Base-by-base conservation (phyloP, 2,113 vertebrate species). In the Crotalus helleri region DNA sequence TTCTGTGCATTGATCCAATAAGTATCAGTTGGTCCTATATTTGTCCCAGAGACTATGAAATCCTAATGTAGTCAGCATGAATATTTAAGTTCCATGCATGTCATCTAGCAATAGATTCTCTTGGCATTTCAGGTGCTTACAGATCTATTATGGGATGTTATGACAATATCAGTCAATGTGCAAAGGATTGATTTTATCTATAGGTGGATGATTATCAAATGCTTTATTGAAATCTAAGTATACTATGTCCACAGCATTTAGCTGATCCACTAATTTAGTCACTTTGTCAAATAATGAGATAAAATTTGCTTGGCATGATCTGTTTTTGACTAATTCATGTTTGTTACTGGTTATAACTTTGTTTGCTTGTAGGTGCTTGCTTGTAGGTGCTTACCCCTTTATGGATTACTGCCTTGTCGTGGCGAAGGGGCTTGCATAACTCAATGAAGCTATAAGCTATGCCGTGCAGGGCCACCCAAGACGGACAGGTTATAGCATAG, bases 181-280 rank as follows among this genome's bases (percentile, higher is more conserved):
- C 33, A 33, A 0, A 0, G 74, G 9, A 29, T 12, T 89, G 3
- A 19, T 69, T 89, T 69, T 61, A 39, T 86, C 57, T 87, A 59
- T 15, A 91, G 92, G 87, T 13, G 92, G 21, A 1, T 93, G 19
- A 94, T 94, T 33, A 33, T 69, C 64, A 69, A 33, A 69, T 33
- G 13, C 29, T 69, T 69, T 69, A 33, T 13, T 33, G 64, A 15
- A 69, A n/a, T 69, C 29, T 69, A 33, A n/a, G 5, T 17, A 15
- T 33, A 69, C 29, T 6, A 33, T 33, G 64, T n/a, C 29, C 61
- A n/a, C 3, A n/a, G 61, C 61, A 64, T 64, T 64, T n/a, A 1
- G 0, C 61, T 64, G 11, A 64, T 13, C 61, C 29, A 64, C 11
- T 64, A 64, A n/a, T 64, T n/a, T 64, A n/a, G 61, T n/a, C 26